These are phyloP conservation scores for Rhopalosiphum nymphaeae DNA, from an alignment of 2,888 invertebrate species.

Conservation along the genomic window DNA sequence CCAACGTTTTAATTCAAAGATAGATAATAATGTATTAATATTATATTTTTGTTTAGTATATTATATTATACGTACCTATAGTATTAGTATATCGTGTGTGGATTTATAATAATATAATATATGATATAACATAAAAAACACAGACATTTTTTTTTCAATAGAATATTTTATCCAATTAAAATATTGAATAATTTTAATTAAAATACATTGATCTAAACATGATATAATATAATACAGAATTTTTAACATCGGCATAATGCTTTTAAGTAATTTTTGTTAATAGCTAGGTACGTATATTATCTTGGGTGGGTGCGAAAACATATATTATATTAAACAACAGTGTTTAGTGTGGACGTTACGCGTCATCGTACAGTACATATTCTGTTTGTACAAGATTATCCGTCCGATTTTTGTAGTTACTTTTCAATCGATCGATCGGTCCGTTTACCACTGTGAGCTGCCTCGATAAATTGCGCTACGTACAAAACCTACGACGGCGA, in stretches of 20 bases:
- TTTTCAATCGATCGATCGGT: not conserved
- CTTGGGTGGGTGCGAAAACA: not conserved
- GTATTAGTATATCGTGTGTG: not conserved
- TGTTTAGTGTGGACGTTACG: not conserved
- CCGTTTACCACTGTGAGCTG: not conserved
- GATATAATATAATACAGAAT: not conserved
- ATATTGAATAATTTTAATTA: not conserved
- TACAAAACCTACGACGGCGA: not conserved
- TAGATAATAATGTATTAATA: not conserved
- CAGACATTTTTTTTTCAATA: not conserved
- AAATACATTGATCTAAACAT: not conserved
- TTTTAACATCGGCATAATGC: not conserved
- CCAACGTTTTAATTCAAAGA: not conserved
- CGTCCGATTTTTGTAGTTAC: slow-evolving; percentile 14
- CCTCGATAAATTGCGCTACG: not conserved
- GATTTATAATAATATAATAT: not conserved
- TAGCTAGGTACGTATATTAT: not conserved
- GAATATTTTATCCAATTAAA: not conserved
- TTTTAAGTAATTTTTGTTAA: not conserved
- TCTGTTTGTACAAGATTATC: not conserved
- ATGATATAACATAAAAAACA: not conserved
- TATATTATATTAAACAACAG: not conserved
- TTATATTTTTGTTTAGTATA: not conserved
- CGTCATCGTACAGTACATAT: not conserved
- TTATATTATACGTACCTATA: not conserved